Evolutionary conservation across 2,888 invertebrate species (phyloP), one percentile per base, ranked within the genome.

Genomic region (Boloria selene): DNA sequence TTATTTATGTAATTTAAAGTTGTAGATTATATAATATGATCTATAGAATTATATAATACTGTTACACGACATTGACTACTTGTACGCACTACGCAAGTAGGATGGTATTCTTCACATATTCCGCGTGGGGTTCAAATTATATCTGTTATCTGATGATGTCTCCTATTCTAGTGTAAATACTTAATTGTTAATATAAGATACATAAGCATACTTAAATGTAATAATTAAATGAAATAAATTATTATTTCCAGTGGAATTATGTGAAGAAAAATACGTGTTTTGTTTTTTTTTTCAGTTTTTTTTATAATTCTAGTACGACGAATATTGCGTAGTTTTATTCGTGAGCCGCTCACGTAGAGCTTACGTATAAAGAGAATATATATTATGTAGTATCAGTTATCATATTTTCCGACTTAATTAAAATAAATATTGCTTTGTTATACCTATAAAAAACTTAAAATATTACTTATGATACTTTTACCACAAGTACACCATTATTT

Each of bases 1-100:
- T 64, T 64, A 16, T 56, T 18, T 47, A 17, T 66, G 55, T 38
- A 60, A 55, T 44, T 54, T 49, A 7, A 22, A 45, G 31, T 38
- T 45, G 22, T 56, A 56, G 45, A 16, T 56, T n/a, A 54, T 38
- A 22, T n/a, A n/a, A n/a, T 44, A 22, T n/a, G 26, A 47, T n/a
- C 26, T 49, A 16, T 59, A 49, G 49, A 38, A 31, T 31, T 26
- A 5, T 47, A 47, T 47, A 47, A 58, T 10, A 38, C 31, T 58
- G n/a, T 58, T 47, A 38, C 31, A 14, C 17, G 16, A 49, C 31
- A 59, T 59, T 16, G 49, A 14, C 49, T 49, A 14, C 49, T 49
- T 38, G 59, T 59, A 49, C 31, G 59, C 38, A 31, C n/a, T n/a
- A n/a, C n/a, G n/a, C n/a, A n/a, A n/a, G n/a, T n/a, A 49, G 38